phyloP scores from a whole-genome alignment of 2,113 vertebrate genomes.

The Calidris pygmaea region DNA sequence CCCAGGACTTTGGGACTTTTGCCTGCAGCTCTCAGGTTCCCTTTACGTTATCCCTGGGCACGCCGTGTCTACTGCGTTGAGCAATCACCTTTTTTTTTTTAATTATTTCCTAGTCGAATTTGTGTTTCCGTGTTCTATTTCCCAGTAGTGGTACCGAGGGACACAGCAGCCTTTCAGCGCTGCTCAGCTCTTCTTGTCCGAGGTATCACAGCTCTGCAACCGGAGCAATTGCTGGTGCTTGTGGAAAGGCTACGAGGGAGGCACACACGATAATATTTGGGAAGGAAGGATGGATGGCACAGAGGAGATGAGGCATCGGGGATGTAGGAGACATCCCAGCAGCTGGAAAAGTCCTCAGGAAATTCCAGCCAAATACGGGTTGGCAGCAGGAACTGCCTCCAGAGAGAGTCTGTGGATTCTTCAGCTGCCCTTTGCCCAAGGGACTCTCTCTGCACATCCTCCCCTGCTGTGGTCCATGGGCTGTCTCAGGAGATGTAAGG shows the following conservation, averaged over 20 bases:
- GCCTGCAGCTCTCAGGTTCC: neutral
- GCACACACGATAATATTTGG: accelerated
- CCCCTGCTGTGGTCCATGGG: neutral
- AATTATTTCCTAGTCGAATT: neutral
- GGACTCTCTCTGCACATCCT: neutral
- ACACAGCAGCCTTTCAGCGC: neutral
- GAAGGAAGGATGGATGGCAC: neutral
- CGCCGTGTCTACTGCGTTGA: neutral
- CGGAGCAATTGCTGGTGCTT: neutral
- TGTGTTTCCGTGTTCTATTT: accelerated
- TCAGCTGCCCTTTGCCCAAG: neutral
- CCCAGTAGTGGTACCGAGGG: neutral
- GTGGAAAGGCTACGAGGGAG: neutral
- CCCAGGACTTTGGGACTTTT: neutral
- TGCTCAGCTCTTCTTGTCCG: neutral
- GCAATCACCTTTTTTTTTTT: neutral
- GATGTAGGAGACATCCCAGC: accelerated
- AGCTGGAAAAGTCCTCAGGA: neutral
- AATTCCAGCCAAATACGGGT: neutral
- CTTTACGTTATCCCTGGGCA: no score
- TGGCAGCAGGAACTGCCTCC: neutral
- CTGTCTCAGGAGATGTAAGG: neutral
- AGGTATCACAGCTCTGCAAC: neutral
- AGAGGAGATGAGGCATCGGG: neutral
- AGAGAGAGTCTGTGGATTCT: neutral